Conservation (phyloP, 2,797 vertebrate species). For the Argya squamiceps region DNA sequence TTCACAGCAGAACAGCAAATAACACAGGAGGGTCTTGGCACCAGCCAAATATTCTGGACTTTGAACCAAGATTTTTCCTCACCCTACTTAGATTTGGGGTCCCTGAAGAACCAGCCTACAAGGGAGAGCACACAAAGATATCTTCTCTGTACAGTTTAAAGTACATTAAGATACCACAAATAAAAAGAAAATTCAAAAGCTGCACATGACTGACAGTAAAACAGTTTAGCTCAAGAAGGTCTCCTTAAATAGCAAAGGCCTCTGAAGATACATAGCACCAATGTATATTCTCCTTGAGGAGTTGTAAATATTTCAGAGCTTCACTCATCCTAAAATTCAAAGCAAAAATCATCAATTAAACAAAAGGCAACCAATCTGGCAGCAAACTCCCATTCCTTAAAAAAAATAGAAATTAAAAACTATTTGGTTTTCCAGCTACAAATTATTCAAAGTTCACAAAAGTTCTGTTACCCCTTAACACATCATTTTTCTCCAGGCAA, state of each 20-base stretch:
- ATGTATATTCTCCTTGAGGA: background rate
- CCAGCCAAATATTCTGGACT: background rate
- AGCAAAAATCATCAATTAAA: background rate
- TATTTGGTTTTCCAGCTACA: background rate
- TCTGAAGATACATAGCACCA: background rate
- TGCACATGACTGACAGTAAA: background rate
- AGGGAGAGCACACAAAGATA: background rate
- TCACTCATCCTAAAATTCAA: background rate
- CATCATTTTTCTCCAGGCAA: background rate
- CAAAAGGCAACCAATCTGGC: background rate
- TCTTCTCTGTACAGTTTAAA: background rate
- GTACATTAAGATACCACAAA: background rate
- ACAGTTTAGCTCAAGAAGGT: background rate
- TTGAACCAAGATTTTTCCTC: background rate
- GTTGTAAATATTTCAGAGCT: background rate
- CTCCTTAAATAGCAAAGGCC: background rate
- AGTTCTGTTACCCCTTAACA: background rate
- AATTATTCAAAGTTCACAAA: background rate
- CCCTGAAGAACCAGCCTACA: background rate
- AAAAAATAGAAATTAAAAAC: background rate
- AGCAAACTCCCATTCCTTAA: background rate
- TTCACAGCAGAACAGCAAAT: background rate
- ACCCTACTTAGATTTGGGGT: background rate
- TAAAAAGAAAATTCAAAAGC: background rate
- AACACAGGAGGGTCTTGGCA: too few relatives aligned